phyloP scores from a whole-genome alignment of 1,140 invertebrate species.

The Drosophila equinoxialis region DNA sequence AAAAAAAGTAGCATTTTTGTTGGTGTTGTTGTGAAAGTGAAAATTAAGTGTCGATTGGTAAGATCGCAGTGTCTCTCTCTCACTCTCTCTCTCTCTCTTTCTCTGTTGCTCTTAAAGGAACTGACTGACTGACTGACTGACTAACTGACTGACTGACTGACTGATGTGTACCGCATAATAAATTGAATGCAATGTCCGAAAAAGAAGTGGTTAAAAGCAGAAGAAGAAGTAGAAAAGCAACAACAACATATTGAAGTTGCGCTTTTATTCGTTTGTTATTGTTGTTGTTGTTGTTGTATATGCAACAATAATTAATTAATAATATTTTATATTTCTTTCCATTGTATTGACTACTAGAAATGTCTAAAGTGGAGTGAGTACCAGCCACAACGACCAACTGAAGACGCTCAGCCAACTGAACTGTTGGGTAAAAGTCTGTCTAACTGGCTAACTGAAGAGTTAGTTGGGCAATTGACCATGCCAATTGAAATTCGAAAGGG shows the following conservation, averaged over 20 bases:
- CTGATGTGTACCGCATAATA: constrained; percentile 66
- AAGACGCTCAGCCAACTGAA: constrained; percentile 12
- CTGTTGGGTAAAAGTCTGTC: constrained; percentile 23
- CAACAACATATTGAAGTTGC: neutral
- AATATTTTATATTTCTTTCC: constrained; percentile 31
- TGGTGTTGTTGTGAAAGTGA: constrained; percentile 66
- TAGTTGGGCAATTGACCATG: constrained; percentile 25
- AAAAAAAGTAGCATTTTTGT: constrained; percentile 36
- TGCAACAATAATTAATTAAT: constrained; percentile 77
- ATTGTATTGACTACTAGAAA: constrained; percentile 39
- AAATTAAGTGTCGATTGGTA: constrained; percentile 67
- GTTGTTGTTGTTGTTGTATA: constrained; percentile 17
- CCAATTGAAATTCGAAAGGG: constrained; percentile 12
- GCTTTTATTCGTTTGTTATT: constrained; percentile 5
- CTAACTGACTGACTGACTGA: neutral
- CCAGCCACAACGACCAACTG: neutral
- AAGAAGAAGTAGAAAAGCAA: neutral
- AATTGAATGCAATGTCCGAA: constrained; percentile 27
- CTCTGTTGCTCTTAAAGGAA: neutral
- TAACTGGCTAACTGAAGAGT: constrained; percentile 12
- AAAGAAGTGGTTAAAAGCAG: constrained; percentile 3
- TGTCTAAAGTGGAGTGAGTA: constrained; percentile 12
- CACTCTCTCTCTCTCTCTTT: neutral
- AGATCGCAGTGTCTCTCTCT: constrained; percentile 33
- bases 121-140: neutral